phyloP scores from a whole-genome alignment of 2,797 vertebrate species.

The Chaunax sp. region DNA sequence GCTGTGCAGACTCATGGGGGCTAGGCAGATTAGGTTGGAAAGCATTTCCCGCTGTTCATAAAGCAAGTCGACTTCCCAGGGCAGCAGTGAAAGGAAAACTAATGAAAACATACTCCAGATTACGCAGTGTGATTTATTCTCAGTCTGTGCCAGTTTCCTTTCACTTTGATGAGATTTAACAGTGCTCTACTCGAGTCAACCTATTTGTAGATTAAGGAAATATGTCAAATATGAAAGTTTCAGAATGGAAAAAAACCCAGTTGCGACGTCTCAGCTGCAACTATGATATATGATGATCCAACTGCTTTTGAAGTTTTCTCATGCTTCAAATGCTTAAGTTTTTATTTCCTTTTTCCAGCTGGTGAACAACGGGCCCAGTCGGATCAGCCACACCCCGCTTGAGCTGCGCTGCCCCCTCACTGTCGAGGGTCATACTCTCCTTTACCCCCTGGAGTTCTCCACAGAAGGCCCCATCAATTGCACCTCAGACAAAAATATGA shows the following conservation, averaged over 20 bases:
- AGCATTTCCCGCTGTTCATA: constrained; percentile 40
- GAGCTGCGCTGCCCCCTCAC: constrained; percentile 88
- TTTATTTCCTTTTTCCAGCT: constrained; percentile 78
- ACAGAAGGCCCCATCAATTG: constrained; percentile 89
- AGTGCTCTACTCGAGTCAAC: constrained; percentile 3
- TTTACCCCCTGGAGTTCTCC: constrained; percentile 87
- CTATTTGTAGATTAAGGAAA: constrained; percentile 25
- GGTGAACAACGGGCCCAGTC: constrained; percentile 92
- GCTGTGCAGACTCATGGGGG: constrained; percentile 39
- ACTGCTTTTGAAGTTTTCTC: constrained; percentile 9
- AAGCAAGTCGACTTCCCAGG: constrained; percentile 18
- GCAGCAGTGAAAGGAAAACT: constrained; percentile 34
- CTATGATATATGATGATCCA: background rate
- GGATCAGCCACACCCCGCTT: constrained; percentile 88
- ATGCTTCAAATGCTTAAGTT: constrained; percentile 1
- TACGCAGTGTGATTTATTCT: constrained; percentile 26
- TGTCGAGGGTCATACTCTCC: constrained; percentile 81
- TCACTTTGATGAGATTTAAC: constrained; percentile 11
- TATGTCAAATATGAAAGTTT: constrained; percentile 24
- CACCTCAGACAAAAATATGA: constrained; percentile 81
- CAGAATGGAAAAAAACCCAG: constrained; percentile 9
- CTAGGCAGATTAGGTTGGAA: constrained; percentile 36
- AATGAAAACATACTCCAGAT: constrained; percentile 42
- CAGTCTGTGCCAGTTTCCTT: constrained; percentile 14
- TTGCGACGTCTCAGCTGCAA: background rate